phyloP scores from a whole-genome alignment of 2,888 invertebrate species.

The Pelosia muscerda region DNA sequence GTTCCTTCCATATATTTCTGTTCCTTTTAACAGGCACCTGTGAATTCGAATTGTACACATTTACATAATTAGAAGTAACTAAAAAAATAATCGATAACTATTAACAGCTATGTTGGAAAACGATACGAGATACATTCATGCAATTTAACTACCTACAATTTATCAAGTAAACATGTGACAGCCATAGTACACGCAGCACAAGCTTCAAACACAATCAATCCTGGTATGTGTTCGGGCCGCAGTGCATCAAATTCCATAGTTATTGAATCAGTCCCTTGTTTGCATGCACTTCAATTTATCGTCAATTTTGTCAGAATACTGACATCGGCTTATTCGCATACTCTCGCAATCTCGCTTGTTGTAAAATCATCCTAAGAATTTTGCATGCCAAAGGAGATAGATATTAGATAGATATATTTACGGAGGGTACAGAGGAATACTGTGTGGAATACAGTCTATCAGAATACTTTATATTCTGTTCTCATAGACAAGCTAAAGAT shows the following conservation, averaged over 20 bases:
- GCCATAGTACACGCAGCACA: slow-evolving; percentile 11
- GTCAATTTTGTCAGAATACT: slow-evolving; percentile 59
- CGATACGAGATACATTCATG: neutral
- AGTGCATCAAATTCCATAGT: slow-evolving; percentile 47
- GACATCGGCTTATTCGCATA: slow-evolving; percentile 43
- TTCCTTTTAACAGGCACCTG: neutral
- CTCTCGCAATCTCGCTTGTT: slow-evolving; percentile 34
- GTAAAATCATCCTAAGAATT: slow-evolving; percentile 42
- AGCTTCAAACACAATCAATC: slow-evolving; percentile 36
- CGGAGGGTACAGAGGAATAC: neutral
- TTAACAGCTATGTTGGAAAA: neutral
- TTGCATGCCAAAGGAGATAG: slow-evolving; percentile 36
- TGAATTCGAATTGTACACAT: neutral
- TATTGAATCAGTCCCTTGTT: slow-evolving; percentile 59
- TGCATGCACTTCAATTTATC: slow-evolving; percentile 61
- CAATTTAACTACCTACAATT: slow-evolving; percentile 8
- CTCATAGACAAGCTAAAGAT: neutral
- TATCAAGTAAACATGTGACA: neutral
- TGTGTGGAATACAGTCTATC: neutral
- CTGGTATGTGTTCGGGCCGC: slow-evolving; percentile 32
- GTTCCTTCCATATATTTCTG: too few species aligned
- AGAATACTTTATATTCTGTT: too few species aligned
- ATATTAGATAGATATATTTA: slow-evolving; percentile 24
- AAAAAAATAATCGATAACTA: neutral
- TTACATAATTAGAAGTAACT: too few species aligned